A percentile compares a stretch with the other conserved stretches of the same genome.
Evolutionary conservation across 2,113 vertebrate species (phyloP).

Genomic region (Irena cyanogastra): DNA sequence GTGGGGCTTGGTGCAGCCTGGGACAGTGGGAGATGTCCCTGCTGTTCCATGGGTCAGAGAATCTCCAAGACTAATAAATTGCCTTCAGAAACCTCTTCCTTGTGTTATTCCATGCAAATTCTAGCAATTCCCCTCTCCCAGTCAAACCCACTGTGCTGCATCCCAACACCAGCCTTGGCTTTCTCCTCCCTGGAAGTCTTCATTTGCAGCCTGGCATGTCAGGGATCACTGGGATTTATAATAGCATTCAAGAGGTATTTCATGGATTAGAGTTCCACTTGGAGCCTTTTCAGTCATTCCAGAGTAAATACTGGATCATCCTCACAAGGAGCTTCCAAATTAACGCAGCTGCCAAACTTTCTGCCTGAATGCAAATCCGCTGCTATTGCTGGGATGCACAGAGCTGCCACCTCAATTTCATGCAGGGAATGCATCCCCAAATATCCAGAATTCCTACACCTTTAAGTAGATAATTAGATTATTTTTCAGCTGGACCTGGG

Average conservation of each 20-base stretch:
- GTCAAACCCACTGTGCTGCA: not conserved
- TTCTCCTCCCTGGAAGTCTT: not conserved
- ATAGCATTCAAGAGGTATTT: not conserved
- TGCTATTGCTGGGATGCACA: not conserved
- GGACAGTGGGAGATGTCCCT: rapidly evolving
- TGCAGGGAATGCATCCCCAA: not conserved
- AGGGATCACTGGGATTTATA: not conserved
- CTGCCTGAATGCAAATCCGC: not conserved
- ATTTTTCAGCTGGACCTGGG: not conserved
- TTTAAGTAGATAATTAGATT: not conserved
- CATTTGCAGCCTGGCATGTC: not conserved
- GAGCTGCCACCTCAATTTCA: not conserved
- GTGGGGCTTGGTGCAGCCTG: rapidly evolving
- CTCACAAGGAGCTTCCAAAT: constrained; percentile 7
- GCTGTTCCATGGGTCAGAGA: not conserved
- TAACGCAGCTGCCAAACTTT: not conserved
- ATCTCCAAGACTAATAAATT: not conserved
- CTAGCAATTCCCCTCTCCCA: not conserved
- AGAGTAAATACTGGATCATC: constrained; percentile 16
- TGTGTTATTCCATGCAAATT: not conserved
- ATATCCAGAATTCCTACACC: not conserved
- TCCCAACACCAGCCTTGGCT: not conserved
- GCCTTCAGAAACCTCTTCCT: not conserved
- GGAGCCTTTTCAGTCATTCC: not conserved
- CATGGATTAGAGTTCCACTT: constrained; percentile 14